These are phyloP conservation scores for Camponotus pennsylvanicus DNA, from an alignment of 1,140 invertebrate species.

Conservation along the genomic window DNA sequence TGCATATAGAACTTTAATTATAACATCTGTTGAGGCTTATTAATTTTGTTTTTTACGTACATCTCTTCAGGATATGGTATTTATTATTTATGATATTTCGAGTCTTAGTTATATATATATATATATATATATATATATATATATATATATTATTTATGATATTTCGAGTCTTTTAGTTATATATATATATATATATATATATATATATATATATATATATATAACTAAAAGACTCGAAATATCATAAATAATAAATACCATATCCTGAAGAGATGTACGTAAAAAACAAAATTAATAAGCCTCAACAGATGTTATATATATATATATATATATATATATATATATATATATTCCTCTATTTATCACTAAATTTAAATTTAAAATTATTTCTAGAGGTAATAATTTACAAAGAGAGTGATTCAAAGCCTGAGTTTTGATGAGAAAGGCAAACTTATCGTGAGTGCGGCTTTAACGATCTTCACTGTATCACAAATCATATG, in stretches of 20 bases:
- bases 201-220: too few relatives aligned
- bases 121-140: too few relatives aligned
- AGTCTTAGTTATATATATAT: not conserved
- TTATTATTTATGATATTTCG: not conserved
- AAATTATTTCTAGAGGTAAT: conserved; percentile 1
- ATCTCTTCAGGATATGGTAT: not conserved
- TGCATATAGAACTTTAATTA: conserved; percentile 10
- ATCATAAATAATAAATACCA: too few relatives aligned
- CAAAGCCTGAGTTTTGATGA: conserved; percentile 4
- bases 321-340: not conserved
- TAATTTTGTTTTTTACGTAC: not conserved
- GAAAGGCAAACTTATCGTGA: conserved; percentile 8
- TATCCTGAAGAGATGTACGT: too few relatives aligned
- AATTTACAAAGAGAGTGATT: not conserved
- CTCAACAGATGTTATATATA: too few relatives aligned
- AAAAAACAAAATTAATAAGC: too few relatives aligned
- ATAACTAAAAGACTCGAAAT: too few relatives aligned
- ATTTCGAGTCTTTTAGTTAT: too few relatives aligned
- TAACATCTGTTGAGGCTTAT: not conserved
- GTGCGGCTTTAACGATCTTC: conserved; percentile 43
- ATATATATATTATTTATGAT: too few relatives aligned
- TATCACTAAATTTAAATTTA: conserved; percentile 19
- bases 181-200: too few relatives aligned
- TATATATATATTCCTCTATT: not conserved
- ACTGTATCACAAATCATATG: conserved; percentile 24